Base-by-base conservation (phyloP, 92 coral and sea anemone species). In the Umimayanthus kanabou region DNA sequence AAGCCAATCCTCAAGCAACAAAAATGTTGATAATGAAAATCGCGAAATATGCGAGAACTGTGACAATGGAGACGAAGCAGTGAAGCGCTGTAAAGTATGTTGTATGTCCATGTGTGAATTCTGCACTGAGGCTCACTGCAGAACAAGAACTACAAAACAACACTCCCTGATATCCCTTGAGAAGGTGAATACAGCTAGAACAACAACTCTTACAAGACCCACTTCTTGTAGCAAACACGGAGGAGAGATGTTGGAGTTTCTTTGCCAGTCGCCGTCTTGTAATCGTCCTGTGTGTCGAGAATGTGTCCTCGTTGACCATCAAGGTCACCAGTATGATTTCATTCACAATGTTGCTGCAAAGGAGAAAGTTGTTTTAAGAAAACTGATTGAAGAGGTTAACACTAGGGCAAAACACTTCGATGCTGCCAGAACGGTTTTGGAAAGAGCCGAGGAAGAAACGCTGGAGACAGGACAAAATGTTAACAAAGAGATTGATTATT, bases 281-380 rank as follows among this genome's bases (percentile, higher is more conserved):
- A 88, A 92, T 26, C 25, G 53, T 83, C 72, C 90, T 23, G 82
- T 94, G 69, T 94, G 96, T 39, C 92, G 92, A 61, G 94, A 93
- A 45, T 93, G 98, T 45, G 77, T 92, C 14, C 90, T 92, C 53
- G 85, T 88, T 30, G 93, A 95, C 70, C 98, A 95, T 89, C 92
- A 88, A 6, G 88, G 80, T 26, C 98, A 95, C 72, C 61, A 88
- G 40, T 90, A 93, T 73, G 91, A 88, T 76, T 90, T 92, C 61
- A 83, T 92, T 2, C 90, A 85, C 15, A 94, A 93, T 39, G 91
- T 92, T 23, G 92, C 90, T n/a, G 88, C 16, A 40, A 80, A 73
- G 49, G 87, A 91, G 45, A 90, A 91, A 80, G 76, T 61, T 30
- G 23, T 67, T 43, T 22, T 91, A 4, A 85, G 57, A 70, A 80